phyloP scores from a whole-genome alignment of 2,888 invertebrate genomes.

The Luperina nickerlii region DNA sequence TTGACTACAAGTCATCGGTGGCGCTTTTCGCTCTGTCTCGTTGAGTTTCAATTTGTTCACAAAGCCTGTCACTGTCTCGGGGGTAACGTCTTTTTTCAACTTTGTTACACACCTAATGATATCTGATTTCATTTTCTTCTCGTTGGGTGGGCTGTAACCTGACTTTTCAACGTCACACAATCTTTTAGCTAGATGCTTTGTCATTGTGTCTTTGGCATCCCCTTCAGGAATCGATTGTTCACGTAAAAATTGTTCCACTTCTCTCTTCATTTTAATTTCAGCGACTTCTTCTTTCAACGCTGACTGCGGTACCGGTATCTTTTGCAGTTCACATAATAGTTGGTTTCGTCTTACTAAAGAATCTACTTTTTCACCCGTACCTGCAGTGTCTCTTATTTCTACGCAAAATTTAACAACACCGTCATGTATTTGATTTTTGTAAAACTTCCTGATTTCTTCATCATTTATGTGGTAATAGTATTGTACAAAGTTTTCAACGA shows the following conservation, averaged over 20 bases:
- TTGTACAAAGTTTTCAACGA: constrained; percentile 77
- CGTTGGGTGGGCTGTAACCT: constrained; percentile 69
- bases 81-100: constrained; percentile 64
- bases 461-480: constrained; percentile 72
- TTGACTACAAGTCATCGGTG: constrained; percentile 39
- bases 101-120: constrained; percentile 72
- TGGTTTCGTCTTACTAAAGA: constrained; percentile 73
- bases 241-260: constrained; percentile 73
- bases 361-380: constrained; percentile 55
- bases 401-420: constrained; percentile 68
- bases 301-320: constrained; percentile 73
- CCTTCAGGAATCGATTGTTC: constrained; percentile 63
- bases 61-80: constrained; percentile 70
- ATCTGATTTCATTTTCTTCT: constrained; percentile 74
- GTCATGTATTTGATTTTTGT: constrained; percentile 73
- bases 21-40: constrained; percentile 65
- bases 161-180: constrained; percentile 74
- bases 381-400: constrained; percentile 52
- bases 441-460: constrained; percentile 69
- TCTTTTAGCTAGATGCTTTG: constrained; percentile 72
- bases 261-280: constrained; percentile 76
- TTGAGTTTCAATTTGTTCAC: constrained; percentile 70
- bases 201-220: constrained; percentile 65
- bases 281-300: constrained; percentile 74
- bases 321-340: constrained; percentile 77